Evolutionary conservation across 2,888 invertebrate genomes (phyloP).

Genomic region (Scotopteryx bipunctaria): DNA sequence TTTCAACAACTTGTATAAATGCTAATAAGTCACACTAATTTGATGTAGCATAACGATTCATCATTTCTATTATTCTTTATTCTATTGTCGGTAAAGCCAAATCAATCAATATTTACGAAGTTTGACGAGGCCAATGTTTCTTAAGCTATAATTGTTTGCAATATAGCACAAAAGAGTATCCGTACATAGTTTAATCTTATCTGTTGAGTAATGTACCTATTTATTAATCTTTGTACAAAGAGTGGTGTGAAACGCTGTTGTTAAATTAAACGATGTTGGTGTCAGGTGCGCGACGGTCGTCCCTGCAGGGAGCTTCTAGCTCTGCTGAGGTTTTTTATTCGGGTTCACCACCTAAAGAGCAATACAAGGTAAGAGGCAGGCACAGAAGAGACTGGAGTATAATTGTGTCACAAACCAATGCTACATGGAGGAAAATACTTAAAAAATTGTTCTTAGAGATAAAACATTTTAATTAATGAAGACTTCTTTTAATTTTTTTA

Average conservation of each 20-base stretch:
- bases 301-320: slow-evolving; percentile 48
- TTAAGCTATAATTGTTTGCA: slow-evolving; percentile 49
- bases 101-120: slow-evolving; percentile 32
- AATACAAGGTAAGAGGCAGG: slow-evolving; percentile 55
- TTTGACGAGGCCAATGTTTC: slow-evolving; percentile 31
- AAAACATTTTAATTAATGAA: no score
- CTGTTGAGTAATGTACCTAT: slow-evolving; percentile 56
- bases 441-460: no score
- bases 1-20: not conserved
- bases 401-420: no score
- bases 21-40: slow-evolving; percentile 6
- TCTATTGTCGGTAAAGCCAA: slow-evolving; percentile 9
- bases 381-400: no score
- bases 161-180: slow-evolving; percentile 51
- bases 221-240: slow-evolving; percentile 55
- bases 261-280: slow-evolving; percentile 69
- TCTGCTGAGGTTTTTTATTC: slow-evolving; percentile 38
- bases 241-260: slow-evolving; percentile 45
- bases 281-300: slow-evolving; percentile 68
- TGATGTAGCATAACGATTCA: slow-evolving; percentile 4
- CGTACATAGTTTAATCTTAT: slow-evolving; percentile 65
- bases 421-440: no score
- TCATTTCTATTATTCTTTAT: slow-evolving; percentile 15
- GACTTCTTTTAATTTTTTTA: no score
- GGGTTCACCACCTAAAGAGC: slow-evolving; percentile 34